Evolutionary conservation across 2,113 vertebrate species (phyloP).

Genomic region (Bungarus multicinctus): DNA sequence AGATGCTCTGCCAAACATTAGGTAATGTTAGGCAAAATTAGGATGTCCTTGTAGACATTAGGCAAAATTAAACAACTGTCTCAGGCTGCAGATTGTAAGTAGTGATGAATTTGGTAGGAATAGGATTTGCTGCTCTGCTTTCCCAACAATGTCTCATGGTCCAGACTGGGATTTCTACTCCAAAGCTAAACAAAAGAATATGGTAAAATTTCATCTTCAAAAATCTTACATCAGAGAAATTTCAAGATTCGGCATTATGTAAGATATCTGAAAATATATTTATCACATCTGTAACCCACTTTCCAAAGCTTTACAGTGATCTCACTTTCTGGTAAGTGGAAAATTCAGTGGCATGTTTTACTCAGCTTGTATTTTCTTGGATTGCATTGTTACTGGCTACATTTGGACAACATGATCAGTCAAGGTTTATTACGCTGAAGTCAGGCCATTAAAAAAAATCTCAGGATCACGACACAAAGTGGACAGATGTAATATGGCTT

Average conservation of each 20-base stretch:
- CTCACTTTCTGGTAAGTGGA: not conserved
- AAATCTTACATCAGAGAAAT: not conserved
- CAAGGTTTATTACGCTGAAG: not conserved
- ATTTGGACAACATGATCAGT: not conserved
- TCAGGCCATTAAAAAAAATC: not conserved
- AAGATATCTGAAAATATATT: not conserved
- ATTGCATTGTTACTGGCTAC: not conserved
- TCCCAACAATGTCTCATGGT: not conserved
- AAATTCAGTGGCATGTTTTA: not conserved
- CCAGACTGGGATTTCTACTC: not conserved
- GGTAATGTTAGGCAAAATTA: not conserved
- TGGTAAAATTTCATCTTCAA: slow-evolving; percentile 4
- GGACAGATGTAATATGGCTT: not conserved
- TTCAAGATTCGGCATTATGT: not conserved
- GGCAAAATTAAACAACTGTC: not conserved
- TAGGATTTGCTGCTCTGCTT: not conserved
- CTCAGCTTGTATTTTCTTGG: not conserved
- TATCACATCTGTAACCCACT: not conserved
- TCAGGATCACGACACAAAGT: not conserved
- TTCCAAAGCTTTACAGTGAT: not conserved
- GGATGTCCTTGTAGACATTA: not conserved
- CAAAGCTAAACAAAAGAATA: not conserved
- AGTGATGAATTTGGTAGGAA: not conserved
- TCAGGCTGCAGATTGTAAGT: not conserved
- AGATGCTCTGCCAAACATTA: not conserved